Percentiles rank a stretch among this genome's conserved stretches.
These are phyloP conservation scores for Theretra japonica DNA, from an alignment of 2,888 invertebrate genomes.

Conservation along the genomic window DNA sequence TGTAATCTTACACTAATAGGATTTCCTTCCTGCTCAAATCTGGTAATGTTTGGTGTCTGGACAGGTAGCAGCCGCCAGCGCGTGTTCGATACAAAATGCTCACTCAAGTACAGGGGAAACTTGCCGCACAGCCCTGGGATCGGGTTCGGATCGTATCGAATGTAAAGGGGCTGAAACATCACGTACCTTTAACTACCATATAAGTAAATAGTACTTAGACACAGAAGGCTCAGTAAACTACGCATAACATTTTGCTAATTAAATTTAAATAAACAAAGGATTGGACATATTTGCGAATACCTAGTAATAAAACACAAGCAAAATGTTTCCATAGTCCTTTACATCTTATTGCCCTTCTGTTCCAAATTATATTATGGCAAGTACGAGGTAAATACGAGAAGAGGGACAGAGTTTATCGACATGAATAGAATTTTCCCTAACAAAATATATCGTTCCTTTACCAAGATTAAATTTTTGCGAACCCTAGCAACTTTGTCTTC, in stretches of 20 bases:
- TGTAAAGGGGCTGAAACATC: slow-evolving; percentile 72
- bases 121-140: slow-evolving; percentile 72
- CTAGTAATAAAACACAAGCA: not conserved
- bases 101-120: slow-evolving; percentile 73
- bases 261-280: too few species aligned
- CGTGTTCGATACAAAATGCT: slow-evolving; percentile 73
- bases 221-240: not conserved
- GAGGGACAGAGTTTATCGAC: slow-evolving; percentile 50
- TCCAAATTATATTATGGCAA: slow-evolving; percentile 10
- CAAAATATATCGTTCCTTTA: slow-evolving; percentile 50
- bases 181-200: not conserved
- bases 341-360: slow-evolving; percentile 15
- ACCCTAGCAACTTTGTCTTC: slow-evolving; percentile 48
- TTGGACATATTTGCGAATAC: not conserved
- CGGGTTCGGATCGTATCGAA: slow-evolving; percentile 76
- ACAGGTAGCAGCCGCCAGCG: slow-evolving; percentile 75
- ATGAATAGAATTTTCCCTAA: slow-evolving; percentile 53
- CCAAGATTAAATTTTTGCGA: slow-evolving; percentile 50
- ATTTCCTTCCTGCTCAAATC: slow-evolving; percentile 74
- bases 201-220: not conserved
- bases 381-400: slow-evolving; percentile 41
- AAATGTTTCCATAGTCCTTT: not conserved
- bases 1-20: slow-evolving; percentile 56
- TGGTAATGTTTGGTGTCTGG: slow-evolving; percentile 64
- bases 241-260: too few species aligned